Evolutionary conservation across 2,888 invertebrate genomes (phyloP), one percentile per base, ranked within the genome.

Genomic region (Coelinius sp.): DNA sequence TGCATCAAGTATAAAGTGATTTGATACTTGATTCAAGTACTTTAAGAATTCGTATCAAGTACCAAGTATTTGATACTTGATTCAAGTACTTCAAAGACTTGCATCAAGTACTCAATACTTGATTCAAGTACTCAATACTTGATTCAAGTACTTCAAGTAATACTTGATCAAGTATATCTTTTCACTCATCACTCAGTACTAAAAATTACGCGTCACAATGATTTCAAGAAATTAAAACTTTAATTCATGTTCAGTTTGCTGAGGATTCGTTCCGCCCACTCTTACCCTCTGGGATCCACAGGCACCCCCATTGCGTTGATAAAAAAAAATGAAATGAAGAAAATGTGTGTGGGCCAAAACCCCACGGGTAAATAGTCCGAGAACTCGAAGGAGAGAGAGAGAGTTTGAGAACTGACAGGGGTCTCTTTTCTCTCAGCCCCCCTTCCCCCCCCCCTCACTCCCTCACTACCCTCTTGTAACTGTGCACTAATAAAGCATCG

Each of bases 211-310:
- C 14, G 17, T 59, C 59, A 31, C n/a, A 83, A 87, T 86, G 86
- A 87, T 86, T 87, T 84, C 85, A 86, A 86, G 87, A 88, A 88
- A 88, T 88, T 88, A 88, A 88, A 88, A 87, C 84, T 87, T 88
- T 86, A 85, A 86, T 87, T 86, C 86, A 86, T 85, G 86, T 86
- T 86, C 85, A 82, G 82, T 80, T 77, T 79, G n/a, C 79, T 75
- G 76, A 79, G 80, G 78, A 74, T 74, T 76, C 76, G 73, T 75
- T n/a, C 41, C 53, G 46, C 77, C 71, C 70, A 66, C n/a, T n/a
- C n/a, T n/a, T 63, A 70, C 74, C 77, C 71, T 67, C 71, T 27
- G 20, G 20, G 25, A 44, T 41, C 49, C 71, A 75, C 77, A 73
- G 70, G 73, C 72, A 75, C 53, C 70, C 64, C 72, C 72, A 67